Conservation (phyloP, 1,140 invertebrate species). For the Harlomillsia oculata region DNA sequence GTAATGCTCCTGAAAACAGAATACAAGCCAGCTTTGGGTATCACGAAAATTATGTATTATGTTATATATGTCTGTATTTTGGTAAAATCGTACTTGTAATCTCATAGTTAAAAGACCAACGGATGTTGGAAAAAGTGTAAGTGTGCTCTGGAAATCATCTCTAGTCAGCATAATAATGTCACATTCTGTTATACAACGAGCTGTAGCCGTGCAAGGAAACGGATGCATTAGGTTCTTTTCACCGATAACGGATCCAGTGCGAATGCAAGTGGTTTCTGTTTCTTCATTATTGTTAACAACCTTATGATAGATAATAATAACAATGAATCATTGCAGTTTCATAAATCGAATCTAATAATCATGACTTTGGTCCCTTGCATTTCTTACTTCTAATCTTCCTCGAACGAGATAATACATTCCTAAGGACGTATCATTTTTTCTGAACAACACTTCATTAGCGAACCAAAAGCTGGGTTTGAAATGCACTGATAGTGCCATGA, state of each 20-base stretch:
- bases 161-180: constrained; percentile 22
- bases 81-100: not conserved
- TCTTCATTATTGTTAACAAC: constrained; percentile 15
- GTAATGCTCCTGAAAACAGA: no score
- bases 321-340: not conserved
- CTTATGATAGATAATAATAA: not conserved
- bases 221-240: constrained; percentile 32
- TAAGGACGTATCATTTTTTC: constrained; percentile 19
- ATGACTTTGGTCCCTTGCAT: no score
- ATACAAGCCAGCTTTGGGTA: no score
- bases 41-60: no score
- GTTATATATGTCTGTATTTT: no score
- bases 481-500: constrained; percentile 27
- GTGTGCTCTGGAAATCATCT: constrained; percentile 10
- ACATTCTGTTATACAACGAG: constrained; percentile 28
- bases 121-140: not conserved
- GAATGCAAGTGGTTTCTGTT: constrained; percentile 14
- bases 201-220: constrained; percentile 24
- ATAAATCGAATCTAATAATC: not conserved
- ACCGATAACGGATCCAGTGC: constrained; percentile 31
- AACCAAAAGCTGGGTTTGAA: constrained; percentile 29
- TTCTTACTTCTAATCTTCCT: constrained; percentile 26
- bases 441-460: constrained; percentile 23
- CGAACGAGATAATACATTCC: constrained; percentile 30
- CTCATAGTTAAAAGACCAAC: not conserved